Evolutionary conservation across 2,113 vertebrate genomes (phyloP), one percentile per base, ranked within the genome.

Genomic region (Canis aureus): DNA sequence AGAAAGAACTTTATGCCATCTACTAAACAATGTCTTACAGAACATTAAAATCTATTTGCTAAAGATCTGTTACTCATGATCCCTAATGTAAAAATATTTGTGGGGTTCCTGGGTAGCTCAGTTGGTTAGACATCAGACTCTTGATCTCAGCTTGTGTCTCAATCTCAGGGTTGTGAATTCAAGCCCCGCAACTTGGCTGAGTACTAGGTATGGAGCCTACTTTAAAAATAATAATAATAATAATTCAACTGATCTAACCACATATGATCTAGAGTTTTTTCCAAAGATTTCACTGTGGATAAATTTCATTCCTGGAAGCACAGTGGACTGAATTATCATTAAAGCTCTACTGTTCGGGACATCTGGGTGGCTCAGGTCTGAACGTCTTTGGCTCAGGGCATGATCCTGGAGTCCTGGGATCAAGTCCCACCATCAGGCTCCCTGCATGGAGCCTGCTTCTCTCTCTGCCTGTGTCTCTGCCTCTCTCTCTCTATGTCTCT

Each of bases 281-380:
- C 87, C 57, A 79, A 91, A 81, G 59, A 69, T 67, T 81, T 96
- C 55, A 86, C 55, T 94, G 35, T 78, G 87, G 38, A 69, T 89
- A 78, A 78, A 73, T 89, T 90, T 95, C 32, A 88, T 16, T 93
- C 94, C 69, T 93, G n/a, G 59, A 78, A 92, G 76, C 67, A 92
- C 29, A 23, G 17, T 91, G 4, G n/a, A 62, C 43, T 76, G 49
- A 74, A 85, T 89, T 95, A 88, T 74, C 53, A 74, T 59, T 97
- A 85, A 81, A 93, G 11, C 53, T 19, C 11, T 55, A 43, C 43
- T 43, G 43, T 43, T 43, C 43, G 1, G 43, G 43, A 43, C 43
- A 43, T 7, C 43, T 43, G 43, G 43, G 43, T 43, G 7, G 43
- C 43, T 43, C 43, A 43, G 43, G 43, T 43, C 43, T 43, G 43